Evolutionary conservation across 2,888 invertebrate genomes (phyloP).

Genomic region (Reticulitermes lucifugus): DNA sequence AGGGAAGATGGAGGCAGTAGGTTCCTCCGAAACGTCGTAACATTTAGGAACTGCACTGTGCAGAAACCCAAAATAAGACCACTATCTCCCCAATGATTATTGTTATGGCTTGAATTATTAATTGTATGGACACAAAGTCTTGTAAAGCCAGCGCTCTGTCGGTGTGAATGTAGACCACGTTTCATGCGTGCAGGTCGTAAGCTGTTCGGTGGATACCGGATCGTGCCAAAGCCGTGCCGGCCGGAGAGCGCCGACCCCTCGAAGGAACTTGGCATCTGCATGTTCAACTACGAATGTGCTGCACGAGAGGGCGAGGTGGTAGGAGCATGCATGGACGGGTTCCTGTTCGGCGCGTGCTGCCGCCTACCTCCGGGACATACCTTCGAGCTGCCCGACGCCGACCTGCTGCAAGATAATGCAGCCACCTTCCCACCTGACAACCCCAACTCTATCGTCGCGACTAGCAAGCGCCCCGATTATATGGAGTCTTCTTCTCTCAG

Average conservation of each 20-base stretch:
- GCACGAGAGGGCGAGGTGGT: slow-evolving; percentile 85
- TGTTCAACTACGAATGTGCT: slow-evolving; percentile 93
- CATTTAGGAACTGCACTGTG: too few species aligned
- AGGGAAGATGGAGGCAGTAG: too few species aligned
- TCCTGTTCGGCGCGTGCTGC: slow-evolving; percentile 93
- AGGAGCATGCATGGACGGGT: slow-evolving; percentile 92
- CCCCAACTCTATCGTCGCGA: slow-evolving; percentile 5
- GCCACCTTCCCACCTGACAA: slow-evolving; percentile 35
- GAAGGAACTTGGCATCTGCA: slow-evolving; percentile 86
- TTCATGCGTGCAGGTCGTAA: slow-evolving; percentile 68
- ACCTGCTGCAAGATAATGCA: slow-evolving; percentile 19
- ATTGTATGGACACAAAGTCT: too few species aligned
- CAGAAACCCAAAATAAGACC: too few species aligned
- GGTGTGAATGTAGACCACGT: too few species aligned
- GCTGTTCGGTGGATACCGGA: slow-evolving; percentile 87
- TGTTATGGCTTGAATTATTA: too few species aligned
- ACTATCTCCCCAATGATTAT: too few species aligned
- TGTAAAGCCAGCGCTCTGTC: too few species aligned
- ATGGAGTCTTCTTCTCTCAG: not conserved
- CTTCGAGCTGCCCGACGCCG: slow-evolving; percentile 40
- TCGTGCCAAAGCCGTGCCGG: slow-evolving; percentile 85
- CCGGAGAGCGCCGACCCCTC: slow-evolving; percentile 69
- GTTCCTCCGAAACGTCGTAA: too few species aligned
- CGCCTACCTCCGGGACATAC: slow-evolving; percentile 69
- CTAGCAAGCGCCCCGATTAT: not conserved